Base-by-base conservation (phyloP, 2,888 invertebrate genomes). In the Globia sparganii region DNA sequence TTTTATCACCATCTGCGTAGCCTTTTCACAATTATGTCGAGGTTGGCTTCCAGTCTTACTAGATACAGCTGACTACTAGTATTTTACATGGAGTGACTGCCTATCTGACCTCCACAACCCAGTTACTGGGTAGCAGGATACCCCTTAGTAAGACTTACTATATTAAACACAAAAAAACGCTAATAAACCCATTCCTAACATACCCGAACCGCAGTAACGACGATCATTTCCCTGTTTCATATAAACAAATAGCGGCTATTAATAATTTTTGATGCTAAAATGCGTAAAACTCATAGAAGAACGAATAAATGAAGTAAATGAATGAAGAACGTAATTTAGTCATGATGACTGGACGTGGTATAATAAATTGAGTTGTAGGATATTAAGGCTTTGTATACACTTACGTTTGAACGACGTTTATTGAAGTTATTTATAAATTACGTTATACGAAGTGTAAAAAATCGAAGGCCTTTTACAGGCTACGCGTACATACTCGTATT, bases 321-420 rank as follows among this genome's bases (percentile, higher is more conserved):
- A 88, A 88, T 84, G 80, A 82, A 78, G 59, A 31, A 43, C 37
- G 46, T 77, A 80, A 84, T 82, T 75, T 74, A 77, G 87, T 74
- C 80, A 71, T 81, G 75, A 82, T 81, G 82, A 82, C 58, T 82
- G 28, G 67, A 56, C 77, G 67, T 58, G 34, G 21, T 21, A 3
- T 77, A 18, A 65, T 71, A 75, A 70, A 77, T 72, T 77, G 62
- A 72, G 40, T 34, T 34, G n/a, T 37, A 13, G 43, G 4, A 34
- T 69, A 61, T 66, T 56, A 18, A 5, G 9, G 69, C 9, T 31
- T 65, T 71, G 9, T 61, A 25, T 62, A 25, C 15, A 56, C 49
- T 21, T n/a, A 15, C 1, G 4, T n/a, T 37, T 34, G 34, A 28
- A 25, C 6, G 31, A 56, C 0, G 59, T 75, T 25, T 25, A 49